These are phyloP conservation scores for Selene dorsalis DNA, from an alignment of 2,797 vertebrate species.

Conservation along the genomic window DNA sequence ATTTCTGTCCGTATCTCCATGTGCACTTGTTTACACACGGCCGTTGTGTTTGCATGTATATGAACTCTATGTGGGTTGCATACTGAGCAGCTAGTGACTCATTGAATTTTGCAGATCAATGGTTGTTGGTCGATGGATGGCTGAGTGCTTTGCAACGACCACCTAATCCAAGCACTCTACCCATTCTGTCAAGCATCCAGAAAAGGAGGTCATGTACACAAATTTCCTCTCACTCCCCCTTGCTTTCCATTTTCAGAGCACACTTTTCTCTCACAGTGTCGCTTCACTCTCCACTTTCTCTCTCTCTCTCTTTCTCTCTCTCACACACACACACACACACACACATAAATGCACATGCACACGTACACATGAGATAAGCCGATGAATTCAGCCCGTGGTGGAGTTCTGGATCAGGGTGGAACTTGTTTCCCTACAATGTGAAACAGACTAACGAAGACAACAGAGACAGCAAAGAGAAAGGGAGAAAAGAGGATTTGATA, in stretches of 20 bases:
- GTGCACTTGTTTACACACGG: slow-evolving; percentile 59
- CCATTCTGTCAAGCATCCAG: slow-evolving; percentile 65
- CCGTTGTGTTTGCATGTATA: slow-evolving; percentile 54
- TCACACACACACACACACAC: slow-evolving; percentile 6
- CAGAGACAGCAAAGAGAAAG: slow-evolving; percentile 58
- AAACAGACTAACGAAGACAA: slow-evolving; percentile 69
- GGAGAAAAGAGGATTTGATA: slow-evolving; percentile 70
- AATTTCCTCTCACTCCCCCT: slow-evolving; percentile 44
- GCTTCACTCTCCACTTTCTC: slow-evolving; percentile 28
- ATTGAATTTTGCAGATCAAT: slow-evolving; percentile 79
- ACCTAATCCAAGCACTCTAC: slow-evolving; percentile 64
- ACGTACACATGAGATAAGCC: slow-evolving; percentile 53
- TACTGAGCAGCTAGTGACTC: slow-evolving; percentile 73
- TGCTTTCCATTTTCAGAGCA: slow-evolving; percentile 55
- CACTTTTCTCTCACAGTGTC: slow-evolving; percentile 36
- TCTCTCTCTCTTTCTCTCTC: no score
- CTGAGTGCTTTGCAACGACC: slow-evolving; percentile 78
- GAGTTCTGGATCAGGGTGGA: slow-evolving; percentile 65
- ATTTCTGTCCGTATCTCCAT: slow-evolving; percentile 54
- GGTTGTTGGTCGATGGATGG: slow-evolving; percentile 74
- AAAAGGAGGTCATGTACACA: slow-evolving; percentile 70
- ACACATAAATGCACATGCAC: not conserved
- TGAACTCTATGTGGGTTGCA: slow-evolving; percentile 60
- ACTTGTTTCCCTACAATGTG: slow-evolving; percentile 63
- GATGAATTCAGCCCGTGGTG: slow-evolving; percentile 65